Percentiles rank a stretch among this genome's conserved stretches.
These are phyloP conservation scores for Tridacna crocea DNA, from an alignment of 2,888 invertebrate genomes.

Conservation along the genomic window DNA sequence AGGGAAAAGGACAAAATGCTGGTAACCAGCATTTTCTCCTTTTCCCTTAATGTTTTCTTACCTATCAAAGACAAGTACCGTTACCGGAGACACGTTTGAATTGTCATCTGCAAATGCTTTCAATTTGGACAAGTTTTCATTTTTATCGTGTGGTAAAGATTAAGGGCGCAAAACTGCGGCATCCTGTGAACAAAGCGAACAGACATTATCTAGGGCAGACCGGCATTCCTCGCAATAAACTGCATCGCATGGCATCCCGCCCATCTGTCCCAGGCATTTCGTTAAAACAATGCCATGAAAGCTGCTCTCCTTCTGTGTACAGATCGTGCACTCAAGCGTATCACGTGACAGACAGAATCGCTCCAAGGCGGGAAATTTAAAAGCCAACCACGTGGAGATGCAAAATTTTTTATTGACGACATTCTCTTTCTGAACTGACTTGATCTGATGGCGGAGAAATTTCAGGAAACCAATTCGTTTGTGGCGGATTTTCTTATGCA, in stretches of 20 bases:
- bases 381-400: conserved; percentile 51
- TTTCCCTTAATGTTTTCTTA: no score
- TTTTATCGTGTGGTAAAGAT: neutral
- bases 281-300: conserved; percentile 37
- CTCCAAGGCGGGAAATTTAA: conserved; percentile 42
- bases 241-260: conserved; percentile 55
- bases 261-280: conserved; percentile 40
- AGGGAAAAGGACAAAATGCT: no score
- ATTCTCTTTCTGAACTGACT: conserved; percentile 54
- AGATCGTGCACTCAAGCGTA: conserved; percentile 54
- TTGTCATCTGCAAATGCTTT: no score
- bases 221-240: conserved; percentile 62
- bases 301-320: conserved; percentile 48
- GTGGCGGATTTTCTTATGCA: conserved; percentile 65
- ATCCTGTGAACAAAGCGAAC: conserved; percentile 55
- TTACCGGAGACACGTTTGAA: no score
- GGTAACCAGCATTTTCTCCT: no score
- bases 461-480: conserved; percentile 58
- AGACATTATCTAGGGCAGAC: conserved; percentile 42
- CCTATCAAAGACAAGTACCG: no score
- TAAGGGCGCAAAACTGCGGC: conserved; percentile 25
- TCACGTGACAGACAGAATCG: conserved; percentile 25
- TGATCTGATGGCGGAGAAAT: conserved; percentile 60
- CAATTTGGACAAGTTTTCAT: no score
- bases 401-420: conserved; percentile 53